A percentile compares a stretch with the other conserved stretches of the same genome.
phyloP scores from a whole-genome alignment of 2,888 invertebrate species.

The Listrodromus nycthemerus region DNA sequence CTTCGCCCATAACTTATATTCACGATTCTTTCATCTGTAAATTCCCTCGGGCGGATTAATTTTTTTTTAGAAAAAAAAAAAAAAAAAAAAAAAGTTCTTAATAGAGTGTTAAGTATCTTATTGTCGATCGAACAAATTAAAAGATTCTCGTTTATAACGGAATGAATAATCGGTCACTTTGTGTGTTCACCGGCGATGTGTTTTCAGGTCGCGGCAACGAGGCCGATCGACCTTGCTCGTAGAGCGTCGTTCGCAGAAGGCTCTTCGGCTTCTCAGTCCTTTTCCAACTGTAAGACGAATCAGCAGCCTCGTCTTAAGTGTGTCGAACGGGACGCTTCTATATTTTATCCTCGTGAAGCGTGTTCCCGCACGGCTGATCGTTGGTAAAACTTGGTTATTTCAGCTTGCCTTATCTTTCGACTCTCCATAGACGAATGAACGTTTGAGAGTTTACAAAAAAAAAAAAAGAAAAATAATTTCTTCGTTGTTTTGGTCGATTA shows the following conservation, averaged over 20 bases:
- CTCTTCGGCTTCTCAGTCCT: conserved; percentile 3
- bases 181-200: background rate
- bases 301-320: conserved; percentile 68
- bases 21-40: no score
- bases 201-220: conserved; percentile 55
- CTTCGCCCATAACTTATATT: no score
- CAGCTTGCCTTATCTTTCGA: background rate
- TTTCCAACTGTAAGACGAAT: background rate
- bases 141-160: no score
- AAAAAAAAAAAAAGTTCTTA: no score
- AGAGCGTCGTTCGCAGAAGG: conserved; percentile 38
- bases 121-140: no score
- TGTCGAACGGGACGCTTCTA: conserved; percentile 70
- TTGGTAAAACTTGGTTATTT: background rate
- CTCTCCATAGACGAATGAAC: background rate
- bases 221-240: conserved; percentile 56
- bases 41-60: no score
- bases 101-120: no score
- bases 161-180: no score
- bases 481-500: background rate
- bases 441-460: background rate
- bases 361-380: background rate
- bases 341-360: conserved; percentile 20
- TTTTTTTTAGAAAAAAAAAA: no score
- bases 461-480: background rate